These are phyloP conservation scores for Girardia tigrina DNA, from an alignment of 2,888 invertebrate species.

Conservation along the genomic window DNA sequence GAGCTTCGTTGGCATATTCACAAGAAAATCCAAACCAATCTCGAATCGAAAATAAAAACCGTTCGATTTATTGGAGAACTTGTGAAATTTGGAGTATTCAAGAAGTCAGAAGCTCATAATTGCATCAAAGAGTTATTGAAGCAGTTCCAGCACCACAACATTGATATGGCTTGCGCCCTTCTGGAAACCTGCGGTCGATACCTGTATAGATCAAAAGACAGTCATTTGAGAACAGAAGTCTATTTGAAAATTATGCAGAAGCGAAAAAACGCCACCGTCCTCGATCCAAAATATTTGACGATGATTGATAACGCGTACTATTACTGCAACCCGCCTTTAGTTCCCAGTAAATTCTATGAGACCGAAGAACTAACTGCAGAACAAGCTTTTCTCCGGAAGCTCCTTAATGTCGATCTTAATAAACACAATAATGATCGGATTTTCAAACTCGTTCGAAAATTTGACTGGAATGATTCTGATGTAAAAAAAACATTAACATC, in stretches of 20 bases:
- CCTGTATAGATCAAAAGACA: conserved; percentile 74
- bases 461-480: conserved; percentile 74
- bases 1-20: conserved; percentile 74
- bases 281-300: conserved; percentile 76
- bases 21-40: conserved; percentile 57
- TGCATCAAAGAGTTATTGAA: conserved; percentile 74
- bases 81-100: conserved; percentile 80
- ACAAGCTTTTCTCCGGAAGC: conserved; percentile 74
- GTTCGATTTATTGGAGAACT: conserved; percentile 58
- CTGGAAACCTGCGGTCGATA: conserved; percentile 83
- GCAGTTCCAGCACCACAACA: conserved; percentile 80
- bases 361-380: conserved; percentile 60
- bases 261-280: conserved; percentile 62
- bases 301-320: conserved; percentile 93
- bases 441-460: conserved; percentile 59
- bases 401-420: conserved; percentile 69
- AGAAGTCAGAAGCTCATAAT: conserved; percentile 79
- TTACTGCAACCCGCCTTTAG: conserved; percentile 66
- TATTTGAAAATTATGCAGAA: conserved; percentile 78
- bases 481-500: no score
- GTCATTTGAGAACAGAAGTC: conserved; percentile 58
- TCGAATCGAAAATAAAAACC: conserved; percentile 61
- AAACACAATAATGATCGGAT: conserved; percentile 61
- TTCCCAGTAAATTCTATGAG: neutral
- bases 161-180: conserved; percentile 92